A percentile compares a stretch with the other conserved stretches of the same genome.
These are phyloP conservation scores for Piprites chloris DNA, from an alignment of 2,113 vertebrate genomes.

Conservation along the genomic window DNA sequence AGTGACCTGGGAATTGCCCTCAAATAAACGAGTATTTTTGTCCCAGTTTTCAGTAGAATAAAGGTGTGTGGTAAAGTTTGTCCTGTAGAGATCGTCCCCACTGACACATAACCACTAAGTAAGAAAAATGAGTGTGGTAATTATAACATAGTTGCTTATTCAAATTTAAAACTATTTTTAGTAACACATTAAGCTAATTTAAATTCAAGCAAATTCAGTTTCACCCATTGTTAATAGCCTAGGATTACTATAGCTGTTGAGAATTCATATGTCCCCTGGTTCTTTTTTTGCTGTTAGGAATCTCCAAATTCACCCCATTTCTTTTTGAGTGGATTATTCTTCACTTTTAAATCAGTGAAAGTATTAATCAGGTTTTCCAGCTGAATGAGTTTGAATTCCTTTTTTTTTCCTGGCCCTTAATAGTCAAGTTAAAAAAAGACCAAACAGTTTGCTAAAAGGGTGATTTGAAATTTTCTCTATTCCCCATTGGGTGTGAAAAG, in stretches of 20 bases:
- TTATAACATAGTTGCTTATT: slow-evolving; percentile 20
- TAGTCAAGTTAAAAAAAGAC: slow-evolving; percentile 1
- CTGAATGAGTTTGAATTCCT: background rate
- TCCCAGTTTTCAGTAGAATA: background rate
- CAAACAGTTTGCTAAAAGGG: background rate
- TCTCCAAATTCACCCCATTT: background rate
- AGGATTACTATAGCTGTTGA: background rate
- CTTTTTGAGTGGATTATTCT: background rate
- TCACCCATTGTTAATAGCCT: background rate
- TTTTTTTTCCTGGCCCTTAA: background rate
- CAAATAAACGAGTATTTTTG: background rate
- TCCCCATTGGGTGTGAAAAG: background rate
- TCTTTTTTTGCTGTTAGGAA: background rate
- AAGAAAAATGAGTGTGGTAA: slow-evolving; percentile 4
- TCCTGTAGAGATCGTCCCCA: background rate
- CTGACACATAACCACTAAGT: background rate
- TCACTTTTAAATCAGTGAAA: slow-evolving; percentile 9
- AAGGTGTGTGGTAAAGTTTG: background rate
- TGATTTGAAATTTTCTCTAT: background rate
- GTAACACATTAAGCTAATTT: slow-evolving; percentile 10
- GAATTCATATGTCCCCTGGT: background rate
- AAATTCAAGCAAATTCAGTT: slow-evolving; percentile 4
- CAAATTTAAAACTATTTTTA: slow-evolving; percentile 14
- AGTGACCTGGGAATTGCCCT: background rate
- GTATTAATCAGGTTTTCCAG: slow-evolving; percentile 39